A percentile compares a stretch with the other conserved stretches of the same genome.
These are phyloP conservation scores for Papilio dardanus DNA, from an alignment of 1,140 invertebrate species.

Conservation along the genomic window DNA sequence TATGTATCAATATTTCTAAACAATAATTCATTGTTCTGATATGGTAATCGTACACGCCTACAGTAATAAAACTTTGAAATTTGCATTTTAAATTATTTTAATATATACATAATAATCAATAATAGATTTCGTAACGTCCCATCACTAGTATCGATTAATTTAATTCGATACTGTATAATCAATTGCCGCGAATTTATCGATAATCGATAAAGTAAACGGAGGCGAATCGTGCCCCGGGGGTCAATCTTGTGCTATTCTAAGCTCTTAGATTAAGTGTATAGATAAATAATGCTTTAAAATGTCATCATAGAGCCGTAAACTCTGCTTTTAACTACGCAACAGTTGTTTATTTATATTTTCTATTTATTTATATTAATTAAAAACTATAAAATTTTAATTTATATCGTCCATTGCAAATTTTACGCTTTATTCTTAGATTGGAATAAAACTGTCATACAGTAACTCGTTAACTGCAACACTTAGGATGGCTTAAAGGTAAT, in stretches of 20 bases:
- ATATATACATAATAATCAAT: conserved; percentile 26
- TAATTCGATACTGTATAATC: conserved; percentile 32
- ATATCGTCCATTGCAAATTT: neutral
- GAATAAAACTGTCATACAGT: neutral
- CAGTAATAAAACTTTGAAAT: neutral
- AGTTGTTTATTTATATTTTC: neutral
- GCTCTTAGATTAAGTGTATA: conserved; percentile 1
- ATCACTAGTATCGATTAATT: conserved; percentile 35
- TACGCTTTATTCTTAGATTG: neutral
- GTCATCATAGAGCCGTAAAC: neutral
- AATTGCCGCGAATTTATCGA: conserved; percentile 35
- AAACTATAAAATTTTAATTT: neutral
- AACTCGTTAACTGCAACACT: neutral
- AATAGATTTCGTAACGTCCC: conserved; percentile 25
- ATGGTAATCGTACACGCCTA: conserved; percentile 16
- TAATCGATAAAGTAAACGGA: conserved; percentile 35
- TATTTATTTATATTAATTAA: neutral
- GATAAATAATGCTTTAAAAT: neutral
- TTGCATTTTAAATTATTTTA: conserved; percentile 32
- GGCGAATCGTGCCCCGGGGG: conserved; percentile 28
- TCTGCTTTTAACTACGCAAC: neutral
- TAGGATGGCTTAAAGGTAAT: neutral
- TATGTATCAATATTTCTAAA: conserved; percentile 18
- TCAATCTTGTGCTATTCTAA: neutral
- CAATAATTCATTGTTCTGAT: conserved; percentile 25